Evolutionary conservation across 2,888 invertebrate genomes (phyloP), one percentile per base, ranked within the genome.

Genomic region (Dasypogon diadema): DNA sequence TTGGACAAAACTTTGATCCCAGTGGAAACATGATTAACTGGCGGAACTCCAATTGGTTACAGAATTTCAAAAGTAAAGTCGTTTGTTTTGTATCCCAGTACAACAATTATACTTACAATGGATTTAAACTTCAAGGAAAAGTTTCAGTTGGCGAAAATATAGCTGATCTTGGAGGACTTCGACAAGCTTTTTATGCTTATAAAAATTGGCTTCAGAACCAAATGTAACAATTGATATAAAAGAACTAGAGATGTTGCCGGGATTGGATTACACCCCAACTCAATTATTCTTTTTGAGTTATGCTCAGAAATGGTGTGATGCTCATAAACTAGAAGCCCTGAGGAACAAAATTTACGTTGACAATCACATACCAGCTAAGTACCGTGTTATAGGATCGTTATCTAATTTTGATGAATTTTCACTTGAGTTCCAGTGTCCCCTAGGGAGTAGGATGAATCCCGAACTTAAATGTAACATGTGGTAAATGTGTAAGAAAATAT

Each of bases 1-100:
- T 70, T 46, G 80, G 80, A 2, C 77, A 79, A 6, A 77, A 79
- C 12, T 80, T 80, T 46, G 79, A 80, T 75, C 51, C 74, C 2
- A 24, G 56, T 21, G 79, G 80, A 34, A 79, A 79, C 56, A 76
- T 79, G 70, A 70, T 55, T 5, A 73, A 78, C n/a, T 81, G 81
- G 81, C 80, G 80, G 80, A 78, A 77, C 8, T 16, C 68, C 5
- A 74, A 74, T 2, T 78, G 80, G 1, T 58, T 79, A 8, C 37
- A 75, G 10, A 75, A 46, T 2, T 80, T 80, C 48, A 54, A 75
- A n/a, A 65, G 80, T 42, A 76, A 78, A 4, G 78, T 79, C 4
- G 55, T 78, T 34, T 81, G 81, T 55, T 79, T 81, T 58, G 54
- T 30, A 18, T 22, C 42, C 4, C 54, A 51, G n/a, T 70, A 70